Conservation (phyloP, 2,888 invertebrate genomes). For the Caenorhabditis panamensis region DNA sequence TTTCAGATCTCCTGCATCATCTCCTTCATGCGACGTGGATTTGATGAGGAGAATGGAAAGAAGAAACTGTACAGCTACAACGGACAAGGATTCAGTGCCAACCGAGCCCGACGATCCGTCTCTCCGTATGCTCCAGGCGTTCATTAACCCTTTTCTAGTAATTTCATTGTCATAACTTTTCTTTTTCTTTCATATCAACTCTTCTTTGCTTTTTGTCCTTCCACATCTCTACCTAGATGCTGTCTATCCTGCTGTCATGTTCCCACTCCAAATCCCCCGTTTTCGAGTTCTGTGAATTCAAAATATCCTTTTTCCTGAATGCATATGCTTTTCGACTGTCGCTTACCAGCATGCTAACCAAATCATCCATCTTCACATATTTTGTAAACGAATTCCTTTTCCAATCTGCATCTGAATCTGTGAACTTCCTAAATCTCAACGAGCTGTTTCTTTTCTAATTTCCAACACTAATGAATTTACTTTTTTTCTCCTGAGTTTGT, state of each 20-base stretch:
- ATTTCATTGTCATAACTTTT: not conserved
- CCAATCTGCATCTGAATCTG: conserved; percentile 35
- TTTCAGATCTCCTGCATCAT: conserved; percentile 77
- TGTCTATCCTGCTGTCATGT: not conserved
- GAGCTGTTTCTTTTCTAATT: conserved; percentile 25
- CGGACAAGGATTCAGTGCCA: conserved; percentile 32
- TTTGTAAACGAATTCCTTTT: not conserved
- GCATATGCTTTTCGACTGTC: not conserved
- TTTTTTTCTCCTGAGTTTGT: not conserved
- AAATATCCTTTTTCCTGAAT: conserved; percentile 13
- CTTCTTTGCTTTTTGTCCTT: not conserved
- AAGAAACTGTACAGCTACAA: conserved; percentile 55
- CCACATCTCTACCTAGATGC: conserved; percentile 24
- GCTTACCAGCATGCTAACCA: not conserved
- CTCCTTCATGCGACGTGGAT: conserved; percentile 79
- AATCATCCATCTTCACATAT: conserved; percentile 18
- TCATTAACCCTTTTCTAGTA: conserved; percentile 19
- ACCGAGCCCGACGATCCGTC: conserved; percentile 48
- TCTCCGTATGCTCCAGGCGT: conserved; percentile 51
- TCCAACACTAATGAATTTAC: too few relatives aligned
- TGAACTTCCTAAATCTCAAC: conserved; percentile 45
- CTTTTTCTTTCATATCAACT: conserved; percentile 5
- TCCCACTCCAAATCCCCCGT: not conserved
- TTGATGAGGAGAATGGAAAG: conserved; percentile 74
- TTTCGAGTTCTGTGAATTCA: conserved; percentile 37